Percentiles rank a stretch among this genome's conserved stretches.
These are phyloP conservation scores for Echinarachnius parma DNA, from an alignment of 53 echinoderm and acorn worm species.

Conservation along the genomic window DNA sequence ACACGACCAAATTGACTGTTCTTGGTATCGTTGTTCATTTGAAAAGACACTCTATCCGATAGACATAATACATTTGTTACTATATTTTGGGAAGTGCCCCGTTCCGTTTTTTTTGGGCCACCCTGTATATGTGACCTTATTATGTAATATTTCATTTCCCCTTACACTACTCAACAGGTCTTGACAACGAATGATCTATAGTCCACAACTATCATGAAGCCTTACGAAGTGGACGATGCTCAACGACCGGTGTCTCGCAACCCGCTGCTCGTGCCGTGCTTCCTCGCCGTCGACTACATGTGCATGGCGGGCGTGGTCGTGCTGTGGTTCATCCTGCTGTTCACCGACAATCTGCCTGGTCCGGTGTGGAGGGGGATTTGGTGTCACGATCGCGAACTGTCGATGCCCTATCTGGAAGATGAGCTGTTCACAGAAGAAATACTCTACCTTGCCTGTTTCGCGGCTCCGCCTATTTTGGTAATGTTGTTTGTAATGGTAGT, in stretches of 20 bases:
- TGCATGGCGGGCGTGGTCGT: slow-evolving; percentile 74
- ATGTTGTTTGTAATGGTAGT: too few species aligned
- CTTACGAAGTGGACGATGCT: slow-evolving; percentile 37
- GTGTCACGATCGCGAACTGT: slow-evolving; percentile 59
- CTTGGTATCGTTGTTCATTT: too few species aligned
- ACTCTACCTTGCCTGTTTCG: slow-evolving; percentile 62
- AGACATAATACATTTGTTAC: too few species aligned
- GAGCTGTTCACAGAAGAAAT: slow-evolving; percentile 48
- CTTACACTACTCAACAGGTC: too few species aligned
- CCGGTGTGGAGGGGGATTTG: slow-evolving; percentile 55
- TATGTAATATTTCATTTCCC: too few species aligned
- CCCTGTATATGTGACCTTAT: too few species aligned
- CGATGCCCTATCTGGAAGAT: slow-evolving; percentile 65
- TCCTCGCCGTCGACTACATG: slow-evolving; percentile 75
- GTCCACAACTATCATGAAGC: slow-evolving; percentile 43
- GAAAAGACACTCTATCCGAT: too few species aligned
- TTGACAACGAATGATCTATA: too few species aligned
- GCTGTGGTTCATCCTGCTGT: slow-evolving; percentile 78
- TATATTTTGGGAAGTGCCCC: too few species aligned
- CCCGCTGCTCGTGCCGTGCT: slow-evolving; percentile 73
- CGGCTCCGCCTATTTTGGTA: slow-evolving; percentile 59
- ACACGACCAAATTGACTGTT: too few species aligned
- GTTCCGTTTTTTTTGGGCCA: too few species aligned
- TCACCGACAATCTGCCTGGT: slow-evolving; percentile 65
- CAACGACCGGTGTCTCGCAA: slow-evolving; percentile 56